These are phyloP conservation scores for Hymenopus coronatus DNA, from an alignment of 2,888 invertebrate genomes.

Conservation along the genomic window DNA sequence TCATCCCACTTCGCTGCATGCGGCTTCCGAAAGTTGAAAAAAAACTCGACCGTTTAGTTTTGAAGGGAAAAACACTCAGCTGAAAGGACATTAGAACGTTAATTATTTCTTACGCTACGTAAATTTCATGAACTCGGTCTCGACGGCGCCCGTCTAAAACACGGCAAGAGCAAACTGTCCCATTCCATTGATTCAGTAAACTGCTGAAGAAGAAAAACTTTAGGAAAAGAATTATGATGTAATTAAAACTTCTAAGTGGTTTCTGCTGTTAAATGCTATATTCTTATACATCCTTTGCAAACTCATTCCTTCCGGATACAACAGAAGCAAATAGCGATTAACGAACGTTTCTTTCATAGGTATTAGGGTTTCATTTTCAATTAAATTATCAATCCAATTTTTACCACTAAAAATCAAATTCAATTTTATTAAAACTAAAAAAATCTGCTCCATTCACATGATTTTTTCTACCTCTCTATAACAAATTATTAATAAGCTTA, in stretches of 20 bases:
- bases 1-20: not conserved
- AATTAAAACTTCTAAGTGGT: not conserved
- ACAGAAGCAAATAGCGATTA: too few species aligned
- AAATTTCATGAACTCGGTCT: not conserved
- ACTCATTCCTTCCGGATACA: too few species aligned
- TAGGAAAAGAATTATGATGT: not conserved
- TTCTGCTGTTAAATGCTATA: not conserved
- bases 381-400: too few species aligned
- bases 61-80: not conserved
- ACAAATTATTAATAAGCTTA: too few species aligned
- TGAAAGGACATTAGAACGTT: not conserved
- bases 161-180: not conserved
- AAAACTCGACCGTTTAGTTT: not conserved
- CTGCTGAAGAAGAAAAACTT: not conserved
- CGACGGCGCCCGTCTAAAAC: not conserved
- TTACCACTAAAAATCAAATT: too few species aligned
- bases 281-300: too few species aligned
- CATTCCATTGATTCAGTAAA: not conserved
- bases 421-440: too few species aligned
- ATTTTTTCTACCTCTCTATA: too few species aligned
- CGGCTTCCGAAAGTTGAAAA: not conserved
- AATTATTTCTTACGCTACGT: not conserved
- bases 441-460: too few species aligned
- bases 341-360: too few species aligned
- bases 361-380: too few species aligned